phyloP scores from a whole-genome alignment of 2,888 invertebrate genomes.

The Fragum whitleyi region DNA sequence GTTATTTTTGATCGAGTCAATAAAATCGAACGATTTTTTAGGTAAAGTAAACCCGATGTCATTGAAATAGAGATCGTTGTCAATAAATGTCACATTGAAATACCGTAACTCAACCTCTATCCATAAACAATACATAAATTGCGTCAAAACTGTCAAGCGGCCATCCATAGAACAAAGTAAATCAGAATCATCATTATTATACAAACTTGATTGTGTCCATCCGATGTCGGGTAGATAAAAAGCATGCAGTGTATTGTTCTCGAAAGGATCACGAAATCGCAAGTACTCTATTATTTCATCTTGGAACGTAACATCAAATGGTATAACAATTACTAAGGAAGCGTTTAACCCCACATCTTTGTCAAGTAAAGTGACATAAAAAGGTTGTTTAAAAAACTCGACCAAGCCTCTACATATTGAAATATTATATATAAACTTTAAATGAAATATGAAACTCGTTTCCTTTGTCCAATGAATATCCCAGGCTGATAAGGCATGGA shows the following conservation, averaged over 20 bases:
- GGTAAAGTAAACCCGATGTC: not conserved
- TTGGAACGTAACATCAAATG: too few relatives aligned
- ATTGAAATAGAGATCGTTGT: not conserved
- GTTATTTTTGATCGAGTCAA: not conserved
- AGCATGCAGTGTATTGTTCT: too few relatives aligned
- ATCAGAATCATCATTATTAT: not conserved
- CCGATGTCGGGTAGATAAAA: not conserved
- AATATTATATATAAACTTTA: not conserved
- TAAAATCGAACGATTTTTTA: not conserved
- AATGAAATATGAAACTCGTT: conserved; percentile 6
- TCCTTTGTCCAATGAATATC: not conserved
- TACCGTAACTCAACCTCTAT: not conserved
- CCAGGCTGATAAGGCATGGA: not conserved
- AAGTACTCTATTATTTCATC: too few relatives aligned
- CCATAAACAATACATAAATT: conserved; percentile 5
- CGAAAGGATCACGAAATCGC: too few relatives aligned
- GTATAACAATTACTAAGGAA: too few relatives aligned
- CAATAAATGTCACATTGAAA: conserved; percentile 1
- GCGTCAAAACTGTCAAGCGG: not conserved
- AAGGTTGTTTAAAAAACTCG: not conserved
- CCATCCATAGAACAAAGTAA: not conserved
- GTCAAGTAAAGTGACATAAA: not conserved
- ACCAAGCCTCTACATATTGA: not conserved
- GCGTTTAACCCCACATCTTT: too few relatives aligned
- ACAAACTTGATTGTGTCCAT: not conserved